Percentiles rank a stretch among this genome's conserved stretches.
Evolutionary conservation across 2,113 vertebrate genomes (phyloP).

Genomic region (Peromyscus polionotus): DNA sequence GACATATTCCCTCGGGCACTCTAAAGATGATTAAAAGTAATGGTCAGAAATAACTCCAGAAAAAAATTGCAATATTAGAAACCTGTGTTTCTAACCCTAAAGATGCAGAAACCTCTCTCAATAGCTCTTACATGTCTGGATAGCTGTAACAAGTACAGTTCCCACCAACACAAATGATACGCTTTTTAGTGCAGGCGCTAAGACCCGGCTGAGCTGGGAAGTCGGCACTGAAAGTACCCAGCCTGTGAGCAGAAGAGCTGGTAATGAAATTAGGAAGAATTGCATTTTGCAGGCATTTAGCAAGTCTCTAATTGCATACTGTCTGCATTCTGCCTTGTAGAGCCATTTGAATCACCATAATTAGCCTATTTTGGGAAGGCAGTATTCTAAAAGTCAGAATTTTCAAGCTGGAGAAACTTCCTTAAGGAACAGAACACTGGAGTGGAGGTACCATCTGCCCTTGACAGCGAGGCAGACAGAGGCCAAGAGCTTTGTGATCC

Average conservation of each 20-base stretch:
- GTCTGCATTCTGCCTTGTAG: conserved; percentile 66
- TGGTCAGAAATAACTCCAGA: neutral
- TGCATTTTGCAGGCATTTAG: conserved; percentile 61
- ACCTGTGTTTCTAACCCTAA: neutral
- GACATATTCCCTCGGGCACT: neutral
- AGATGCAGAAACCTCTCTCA: conserved; percentile 25
- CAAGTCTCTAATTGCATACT: conserved; percentile 58
- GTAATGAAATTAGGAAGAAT: conserved; percentile 79
- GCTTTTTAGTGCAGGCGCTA: neutral
- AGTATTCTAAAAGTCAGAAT: conserved; percentile 44
- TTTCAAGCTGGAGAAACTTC: conserved; percentile 47
- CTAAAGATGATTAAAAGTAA: neutral
- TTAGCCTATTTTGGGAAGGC: conserved; percentile 66
- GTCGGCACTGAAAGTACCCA: conserved; percentile 66
- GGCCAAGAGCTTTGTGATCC: neutral
- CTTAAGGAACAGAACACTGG: neutral
- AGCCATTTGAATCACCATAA: conserved; percentile 65
- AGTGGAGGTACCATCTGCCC: neutral
- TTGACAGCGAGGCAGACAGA: neutral
- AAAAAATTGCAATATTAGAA: neutral
- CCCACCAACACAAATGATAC: neutral
- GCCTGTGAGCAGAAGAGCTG: conserved; percentile 70
- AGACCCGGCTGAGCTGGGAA: conserved; percentile 60
- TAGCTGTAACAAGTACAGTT: neutral
- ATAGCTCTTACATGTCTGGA: neutral